These are phyloP conservation scores for Eulemur rubriventer DNA, from an alignment of 2,797 vertebrate species.

Conservation along the genomic window DNA sequence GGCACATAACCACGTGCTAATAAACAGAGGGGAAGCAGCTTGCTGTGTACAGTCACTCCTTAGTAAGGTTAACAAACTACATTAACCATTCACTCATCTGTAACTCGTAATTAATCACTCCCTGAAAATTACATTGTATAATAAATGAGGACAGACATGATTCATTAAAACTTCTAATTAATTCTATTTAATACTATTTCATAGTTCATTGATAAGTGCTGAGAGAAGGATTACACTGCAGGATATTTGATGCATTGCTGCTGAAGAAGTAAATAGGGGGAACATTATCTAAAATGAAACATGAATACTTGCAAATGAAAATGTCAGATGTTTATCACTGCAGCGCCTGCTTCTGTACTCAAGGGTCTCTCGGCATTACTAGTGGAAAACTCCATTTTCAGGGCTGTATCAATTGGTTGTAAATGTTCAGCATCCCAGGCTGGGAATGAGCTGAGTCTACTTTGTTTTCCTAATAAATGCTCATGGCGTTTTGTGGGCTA, in stretches of 20 bases:
- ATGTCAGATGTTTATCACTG: constrained; percentile 75
- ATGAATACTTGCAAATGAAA: constrained; percentile 77
- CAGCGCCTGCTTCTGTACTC: constrained; percentile 25
- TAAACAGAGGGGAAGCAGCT: constrained; percentile 79
- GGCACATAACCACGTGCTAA: constrained; percentile 69
- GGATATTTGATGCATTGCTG: constrained; percentile 83
- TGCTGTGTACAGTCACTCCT: constrained; percentile 77
- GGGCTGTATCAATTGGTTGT: constrained; percentile 7
- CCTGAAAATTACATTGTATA: constrained; percentile 88
- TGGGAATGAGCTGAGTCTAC: background rate
- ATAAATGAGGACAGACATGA: constrained; percentile 90
- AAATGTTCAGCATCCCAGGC: background rate
- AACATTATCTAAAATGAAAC: constrained; percentile 78
- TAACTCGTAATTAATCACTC: constrained; percentile 88
- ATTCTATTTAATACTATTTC: constrained; percentile 90
- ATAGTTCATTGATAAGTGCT: constrained; percentile 89
- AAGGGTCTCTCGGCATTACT: constrained; percentile 37
- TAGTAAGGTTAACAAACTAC: constrained; percentile 87
- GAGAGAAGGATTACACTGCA: constrained; percentile 85
- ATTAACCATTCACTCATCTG: constrained; percentile 88
- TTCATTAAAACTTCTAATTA: constrained; percentile 91
- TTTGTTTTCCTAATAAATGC: constrained; percentile 45
- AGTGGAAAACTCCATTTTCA: constrained; percentile 63
- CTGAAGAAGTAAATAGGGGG: constrained; percentile 82
- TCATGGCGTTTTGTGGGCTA: background rate